These are phyloP conservation scores for Adoxophyes honmai DNA, from an alignment of 1,140 invertebrate genomes.

Conservation along the genomic window DNA sequence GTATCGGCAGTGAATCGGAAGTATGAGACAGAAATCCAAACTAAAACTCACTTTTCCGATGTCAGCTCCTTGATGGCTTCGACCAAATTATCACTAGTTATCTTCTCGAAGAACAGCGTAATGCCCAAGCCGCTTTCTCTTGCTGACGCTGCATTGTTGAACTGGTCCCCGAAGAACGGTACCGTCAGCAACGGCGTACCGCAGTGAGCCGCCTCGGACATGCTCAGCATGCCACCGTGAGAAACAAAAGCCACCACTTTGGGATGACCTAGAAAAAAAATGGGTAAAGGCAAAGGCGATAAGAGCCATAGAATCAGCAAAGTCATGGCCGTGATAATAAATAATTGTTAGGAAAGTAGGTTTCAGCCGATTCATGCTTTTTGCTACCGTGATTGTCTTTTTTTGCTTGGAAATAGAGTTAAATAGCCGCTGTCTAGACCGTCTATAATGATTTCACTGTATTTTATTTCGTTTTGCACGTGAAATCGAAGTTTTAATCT, in stretches of 20 bases:
- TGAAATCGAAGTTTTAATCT: too few relatives aligned
- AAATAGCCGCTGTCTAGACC: too few relatives aligned
- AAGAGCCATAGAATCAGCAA: neutral
- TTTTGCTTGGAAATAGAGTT: too few relatives aligned
- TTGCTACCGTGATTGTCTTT: too few relatives aligned
- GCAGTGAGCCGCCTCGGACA: conserved; percentile 79
- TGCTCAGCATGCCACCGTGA: conserved; percentile 82
- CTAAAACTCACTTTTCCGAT: conserved; percentile 58
- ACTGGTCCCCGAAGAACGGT: conserved; percentile 79
- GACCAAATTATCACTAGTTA: conserved; percentile 48
- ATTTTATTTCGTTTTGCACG: too few relatives aligned
- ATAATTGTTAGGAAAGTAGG: too few relatives aligned
- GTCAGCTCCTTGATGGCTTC: conserved; percentile 51
- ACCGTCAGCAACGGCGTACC: conserved; percentile 80
- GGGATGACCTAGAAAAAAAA: conserved; percentile 78
- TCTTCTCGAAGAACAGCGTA: conserved; percentile 38
- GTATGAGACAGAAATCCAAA: too few relatives aligned
- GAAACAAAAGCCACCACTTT: conserved; percentile 81
- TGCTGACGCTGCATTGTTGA: conserved; percentile 67
- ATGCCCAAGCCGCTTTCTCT: conserved; percentile 48
- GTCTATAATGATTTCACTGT: too few relatives aligned
- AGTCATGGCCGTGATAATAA: neutral
- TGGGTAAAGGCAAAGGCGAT: neutral
- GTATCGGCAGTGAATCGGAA: too few relatives aligned
- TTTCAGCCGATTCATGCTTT: too few relatives aligned